phyloP scores from a whole-genome alignment of 2,113 vertebrate genomes.

The Gallinago undulata region DNA sequence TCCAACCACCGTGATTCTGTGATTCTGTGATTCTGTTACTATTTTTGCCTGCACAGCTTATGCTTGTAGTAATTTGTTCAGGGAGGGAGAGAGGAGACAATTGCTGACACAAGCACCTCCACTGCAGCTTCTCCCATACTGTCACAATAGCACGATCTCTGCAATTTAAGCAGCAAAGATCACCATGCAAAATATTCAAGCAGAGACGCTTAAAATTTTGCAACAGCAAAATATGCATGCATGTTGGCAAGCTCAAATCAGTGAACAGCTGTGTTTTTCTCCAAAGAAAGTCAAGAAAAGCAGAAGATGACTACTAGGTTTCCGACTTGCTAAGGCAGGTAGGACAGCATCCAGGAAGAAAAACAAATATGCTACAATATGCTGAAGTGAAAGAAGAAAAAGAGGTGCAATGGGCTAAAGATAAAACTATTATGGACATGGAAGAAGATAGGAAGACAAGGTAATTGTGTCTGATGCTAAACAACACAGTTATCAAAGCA shows the following conservation, averaged over 20 bases:
- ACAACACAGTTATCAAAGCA: not conserved
- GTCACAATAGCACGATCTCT: not conserved
- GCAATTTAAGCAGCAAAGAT: not conserved
- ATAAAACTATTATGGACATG: not conserved
- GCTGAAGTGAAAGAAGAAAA: not conserved
- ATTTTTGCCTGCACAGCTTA: not conserved
- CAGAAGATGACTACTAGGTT: not conserved
- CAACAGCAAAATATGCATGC: not conserved
- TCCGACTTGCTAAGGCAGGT: not conserved
- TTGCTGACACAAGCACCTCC: not conserved
- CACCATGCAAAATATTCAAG: not conserved
- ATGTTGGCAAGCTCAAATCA: not conserved
- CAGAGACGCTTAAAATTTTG: not conserved
- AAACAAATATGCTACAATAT: not conserved
- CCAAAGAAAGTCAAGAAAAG: not conserved
- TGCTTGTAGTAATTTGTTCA: not conserved
- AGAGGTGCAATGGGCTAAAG: not conserved
- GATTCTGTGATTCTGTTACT: too few species aligned
- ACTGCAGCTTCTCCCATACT: not conserved
- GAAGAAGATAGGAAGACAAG: not conserved
- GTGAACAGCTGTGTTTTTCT: not conserved
- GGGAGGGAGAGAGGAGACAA: not conserved
- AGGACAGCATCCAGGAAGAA: not conserved
- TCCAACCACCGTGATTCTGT: too few species aligned
- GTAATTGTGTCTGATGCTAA: not conserved